These are phyloP conservation scores for Stegophylla sp. DNA, from an alignment of 2,888 invertebrate genomes.

Conservation along the genomic window DNA sequence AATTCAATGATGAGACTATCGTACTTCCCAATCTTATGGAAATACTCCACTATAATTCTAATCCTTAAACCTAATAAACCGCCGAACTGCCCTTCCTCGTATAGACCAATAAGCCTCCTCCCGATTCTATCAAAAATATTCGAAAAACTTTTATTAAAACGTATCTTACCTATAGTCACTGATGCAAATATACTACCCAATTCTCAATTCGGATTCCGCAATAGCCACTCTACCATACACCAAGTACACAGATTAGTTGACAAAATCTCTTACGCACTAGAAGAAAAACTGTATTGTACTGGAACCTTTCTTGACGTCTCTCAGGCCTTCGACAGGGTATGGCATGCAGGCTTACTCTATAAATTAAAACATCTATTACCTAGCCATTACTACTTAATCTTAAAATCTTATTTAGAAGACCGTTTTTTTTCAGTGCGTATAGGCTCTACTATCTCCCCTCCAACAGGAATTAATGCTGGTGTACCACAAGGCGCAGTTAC, in stretches of 20 bases:
- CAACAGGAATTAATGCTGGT: conserved; percentile 6
- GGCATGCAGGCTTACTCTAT: conserved; percentile 8
- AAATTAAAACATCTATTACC: conserved; percentile 20
- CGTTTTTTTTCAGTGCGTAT: conserved; percentile 25
- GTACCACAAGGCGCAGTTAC: conserved; percentile 8
- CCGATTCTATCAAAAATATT: conserved; percentile 29
- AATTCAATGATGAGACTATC: conserved; percentile 17
- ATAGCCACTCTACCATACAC: not conserved
- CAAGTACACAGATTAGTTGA: too few species aligned
- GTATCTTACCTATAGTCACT: conserved; percentile 7
- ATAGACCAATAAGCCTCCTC: conserved; percentile 38
- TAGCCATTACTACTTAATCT: not conserved
- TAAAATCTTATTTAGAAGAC: too few species aligned
- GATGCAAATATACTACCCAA: conserved; percentile 31
- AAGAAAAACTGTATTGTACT: conserved; percentile 20
- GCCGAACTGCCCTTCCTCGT: conserved; percentile 4
- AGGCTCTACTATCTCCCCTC: conserved; percentile 10
- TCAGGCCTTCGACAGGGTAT: too few species aligned
- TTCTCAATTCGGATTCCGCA: conserved; percentile 31
- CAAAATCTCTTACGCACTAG: not conserved
- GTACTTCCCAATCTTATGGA: conserved; percentile 24
- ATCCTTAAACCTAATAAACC: conserved; percentile 25
- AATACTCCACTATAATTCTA: conserved; percentile 19
- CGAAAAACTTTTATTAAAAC: conserved; percentile 40
- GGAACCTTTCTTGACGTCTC: too few species aligned